Evolutionary conservation across 2,888 invertebrate genomes (phyloP), one percentile per base, ranked within the genome.

Genomic region (Conops quadrifasciatus): DNA sequence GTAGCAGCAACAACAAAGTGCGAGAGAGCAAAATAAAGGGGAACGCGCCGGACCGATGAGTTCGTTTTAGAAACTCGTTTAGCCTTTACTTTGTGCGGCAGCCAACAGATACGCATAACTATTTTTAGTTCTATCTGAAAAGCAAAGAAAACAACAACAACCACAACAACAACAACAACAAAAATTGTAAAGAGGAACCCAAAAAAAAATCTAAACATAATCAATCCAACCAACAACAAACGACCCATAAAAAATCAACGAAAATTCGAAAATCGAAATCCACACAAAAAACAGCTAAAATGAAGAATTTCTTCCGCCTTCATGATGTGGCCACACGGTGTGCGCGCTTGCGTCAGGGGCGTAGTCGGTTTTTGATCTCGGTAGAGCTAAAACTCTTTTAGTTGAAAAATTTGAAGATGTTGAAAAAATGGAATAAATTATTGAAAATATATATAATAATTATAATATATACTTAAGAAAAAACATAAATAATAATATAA

Each of bases 31-130:
- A n/a, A 49, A n/a, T 19, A 49, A 49, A 49, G 11, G 49, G 49
- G 13, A 13, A 49, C n/a, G 5, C 49, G n/a, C 3, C 4, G 19
- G 5, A 11, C 11, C 49, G 49, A 49, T 49, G 49, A 19, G 19
- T 49, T 16, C 3, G 15, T 49, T 49, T 7, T 49, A 49, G 19
- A 49, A 43, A 49, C 15, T 49, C 19, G n/a, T 11, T 49, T 4
- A n/a, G 49, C 49, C 19, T 49, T 49, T 59, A 59, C 47, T 36
- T 59, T 19, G n/a, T 45, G 62, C 30, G 30, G 60, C 51, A 68
- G n/a, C 68, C 62, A 51, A 68, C 60, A 62, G 62, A 60, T 68
- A 68, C 68, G 51, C 68, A 30, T 30, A 58, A 30, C 51, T 68
- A 68, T 68, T 68, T 68, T 68, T 68, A 68, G 62, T 49, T 21